Evolutionary conservation across 1,140 invertebrate species (phyloP).

Genomic region (Heliconius hermathena): DNA sequence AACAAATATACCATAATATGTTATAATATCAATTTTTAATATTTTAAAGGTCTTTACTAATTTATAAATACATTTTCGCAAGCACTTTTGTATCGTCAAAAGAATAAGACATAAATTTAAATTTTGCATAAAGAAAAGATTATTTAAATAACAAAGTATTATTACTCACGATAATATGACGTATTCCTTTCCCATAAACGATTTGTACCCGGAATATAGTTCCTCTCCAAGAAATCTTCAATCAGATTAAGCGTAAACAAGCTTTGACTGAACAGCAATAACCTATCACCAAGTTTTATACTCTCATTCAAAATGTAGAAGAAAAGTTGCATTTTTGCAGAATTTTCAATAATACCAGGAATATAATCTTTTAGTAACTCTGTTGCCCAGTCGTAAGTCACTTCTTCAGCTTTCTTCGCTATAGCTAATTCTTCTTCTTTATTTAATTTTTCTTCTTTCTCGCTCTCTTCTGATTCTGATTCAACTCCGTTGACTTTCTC

Average conservation of each 20-base stretch:
- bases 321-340: slow-evolving; percentile 97
- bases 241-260: slow-evolving; percentile 98
- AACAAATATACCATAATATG: too few relatives aligned
- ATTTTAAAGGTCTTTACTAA: too few relatives aligned
- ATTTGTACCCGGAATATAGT: slow-evolving; percentile 88
- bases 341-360: slow-evolving; percentile 94
- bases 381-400: slow-evolving; percentile 93
- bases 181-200: slow-evolving; percentile 92
- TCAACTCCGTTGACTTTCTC: slow-evolving; percentile 73
- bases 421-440: slow-evolving; percentile 81
- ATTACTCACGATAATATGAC: slow-evolving; percentile 94
- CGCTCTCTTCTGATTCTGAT: slow-evolving; percentile 71
- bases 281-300: slow-evolving; percentile 92
- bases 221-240: slow-evolving; percentile 95
- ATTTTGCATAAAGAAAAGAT: too few relatives aligned
- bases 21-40: too few relatives aligned
- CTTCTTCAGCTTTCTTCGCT: slow-evolving; percentile 88
- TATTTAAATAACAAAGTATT: too few relatives aligned
- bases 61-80: too few relatives aligned
- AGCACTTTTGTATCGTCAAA: too few relatives aligned
- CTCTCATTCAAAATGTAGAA: slow-evolving; percentile 96
- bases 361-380: slow-evolving; percentile 94
- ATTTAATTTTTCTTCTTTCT: slow-evolving; percentile 83
- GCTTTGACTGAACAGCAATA: slow-evolving; percentile 98
- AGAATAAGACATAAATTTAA: too few relatives aligned